These are phyloP conservation scores for Eublepharis macularius DNA, from an alignment of 2,113 vertebrate species.

Conservation along the genomic window DNA sequence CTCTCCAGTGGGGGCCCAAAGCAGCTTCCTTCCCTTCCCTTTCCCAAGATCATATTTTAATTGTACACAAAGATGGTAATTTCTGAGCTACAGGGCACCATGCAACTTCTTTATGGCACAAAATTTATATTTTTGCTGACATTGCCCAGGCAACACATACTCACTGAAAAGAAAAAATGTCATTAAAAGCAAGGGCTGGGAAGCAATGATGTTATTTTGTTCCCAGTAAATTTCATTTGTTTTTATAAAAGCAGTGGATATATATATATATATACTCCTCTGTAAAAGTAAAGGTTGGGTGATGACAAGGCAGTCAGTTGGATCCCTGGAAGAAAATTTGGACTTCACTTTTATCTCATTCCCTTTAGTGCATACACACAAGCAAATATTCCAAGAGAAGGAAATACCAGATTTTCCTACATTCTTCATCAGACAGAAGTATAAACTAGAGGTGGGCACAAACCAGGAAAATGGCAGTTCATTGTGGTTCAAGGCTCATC, in stretches of 20 bases:
- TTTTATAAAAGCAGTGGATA: slow-evolving; percentile 37
- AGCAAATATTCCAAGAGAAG: not conserved
- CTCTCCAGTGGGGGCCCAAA: too few species aligned
- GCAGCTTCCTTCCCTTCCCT: not conserved
- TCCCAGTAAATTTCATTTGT: slow-evolving; percentile 62
- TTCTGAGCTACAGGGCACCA: slow-evolving; percentile 58
- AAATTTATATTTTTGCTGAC: slow-evolving; percentile 71
- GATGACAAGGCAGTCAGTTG: slow-evolving; percentile 35
- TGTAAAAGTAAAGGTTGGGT: slow-evolving; percentile 35
- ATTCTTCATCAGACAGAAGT: too few species aligned
- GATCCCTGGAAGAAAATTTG: not conserved
- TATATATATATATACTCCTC: not conserved
- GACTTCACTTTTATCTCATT: slow-evolving; percentile 20
- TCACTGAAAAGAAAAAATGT: slow-evolving; percentile 61
- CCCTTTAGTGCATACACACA: not conserved
- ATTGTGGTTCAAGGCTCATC: too few species aligned
- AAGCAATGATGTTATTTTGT: slow-evolving; percentile 68
- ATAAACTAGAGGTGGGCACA: too few species aligned
- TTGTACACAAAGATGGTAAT: slow-evolving; percentile 59
- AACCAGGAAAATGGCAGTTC: too few species aligned
- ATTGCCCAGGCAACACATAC: slow-evolving; percentile 68
- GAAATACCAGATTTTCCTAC: not conserved
- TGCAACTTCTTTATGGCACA: slow-evolving; percentile 62
- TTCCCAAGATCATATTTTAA: slow-evolving; percentile 57
- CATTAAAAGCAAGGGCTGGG: slow-evolving; percentile 72